Evolutionary conservation across 1,140 invertebrate species (phyloP).

Genomic region (Drosophila arizonae): DNA sequence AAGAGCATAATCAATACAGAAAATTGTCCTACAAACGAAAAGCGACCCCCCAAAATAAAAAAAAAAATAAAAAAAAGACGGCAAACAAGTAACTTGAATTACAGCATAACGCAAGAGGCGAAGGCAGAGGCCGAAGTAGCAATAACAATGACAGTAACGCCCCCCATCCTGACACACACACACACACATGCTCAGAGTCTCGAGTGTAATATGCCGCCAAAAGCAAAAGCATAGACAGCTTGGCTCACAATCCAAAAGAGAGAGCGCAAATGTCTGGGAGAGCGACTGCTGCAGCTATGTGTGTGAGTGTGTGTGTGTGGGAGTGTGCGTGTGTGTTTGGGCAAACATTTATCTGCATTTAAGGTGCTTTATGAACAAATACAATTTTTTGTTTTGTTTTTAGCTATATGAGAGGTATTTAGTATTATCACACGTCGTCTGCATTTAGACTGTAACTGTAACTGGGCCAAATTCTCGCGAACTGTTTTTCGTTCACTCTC

Average conservation of each 20-base stretch:
- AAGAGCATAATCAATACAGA: conserved; percentile 77
- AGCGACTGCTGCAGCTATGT: conserved; percentile 37
- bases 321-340: conserved; percentile 30
- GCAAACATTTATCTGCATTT: conserved; percentile 53
- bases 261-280: conserved; percentile 49
- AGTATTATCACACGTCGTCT: conserved; percentile 76
- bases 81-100: conserved; percentile 56
- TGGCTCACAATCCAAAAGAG: conserved; percentile 59
- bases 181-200: conserved; percentile 17
- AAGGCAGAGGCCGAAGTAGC: conserved; percentile 31
- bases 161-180: conserved; percentile 43
- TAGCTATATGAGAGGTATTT: conserved; percentile 27
- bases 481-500: conserved; percentile 34
- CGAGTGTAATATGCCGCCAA: conserved; percentile 72
- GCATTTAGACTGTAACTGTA: conserved; percentile 76
- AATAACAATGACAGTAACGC: conserved; percentile 78
- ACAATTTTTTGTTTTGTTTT: conserved; percentile 54
- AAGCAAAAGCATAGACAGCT: conserved; percentile 79
- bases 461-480: conserved; percentile 68
- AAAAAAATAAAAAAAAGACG: conserved; percentile 52
- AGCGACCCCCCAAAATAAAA: conserved; percentile 68
- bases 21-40: conserved; percentile 80
- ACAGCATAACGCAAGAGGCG: conserved; percentile 30
- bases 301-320: conserved; percentile 10
- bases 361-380: conserved; percentile 57